These are phyloP conservation scores for Tipula lateralis DNA, from an alignment of 2,888 invertebrate species.

Conservation along the genomic window DNA sequence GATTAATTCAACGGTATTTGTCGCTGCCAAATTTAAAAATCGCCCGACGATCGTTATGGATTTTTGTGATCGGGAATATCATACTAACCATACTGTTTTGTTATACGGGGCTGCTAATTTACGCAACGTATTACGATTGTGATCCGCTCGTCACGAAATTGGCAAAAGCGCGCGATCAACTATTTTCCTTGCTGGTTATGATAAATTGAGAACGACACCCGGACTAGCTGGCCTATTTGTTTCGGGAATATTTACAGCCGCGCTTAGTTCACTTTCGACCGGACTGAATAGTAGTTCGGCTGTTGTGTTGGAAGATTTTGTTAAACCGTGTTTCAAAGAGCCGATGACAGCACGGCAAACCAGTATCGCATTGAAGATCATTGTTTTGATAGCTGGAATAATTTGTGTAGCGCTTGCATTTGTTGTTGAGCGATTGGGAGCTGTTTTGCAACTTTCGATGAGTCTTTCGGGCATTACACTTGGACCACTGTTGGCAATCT, in stretches of 20 bases:
- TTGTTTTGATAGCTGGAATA: constrained; percentile 66
- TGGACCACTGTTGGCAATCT: constrained; percentile 66
- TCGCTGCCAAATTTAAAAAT: constrained; percentile 54
- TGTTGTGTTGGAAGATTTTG: constrained; percentile 72
- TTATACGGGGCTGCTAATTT: not conserved
- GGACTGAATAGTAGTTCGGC: constrained; percentile 77
- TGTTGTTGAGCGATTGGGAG: constrained; percentile 68
- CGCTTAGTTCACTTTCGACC: constrained; percentile 76
- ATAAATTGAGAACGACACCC: constrained; percentile 67
- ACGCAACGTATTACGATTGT: constrained; percentile 69
- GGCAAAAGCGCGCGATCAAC: constrained; percentile 71
- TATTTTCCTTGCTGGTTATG: constrained; percentile 80
- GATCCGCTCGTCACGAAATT: constrained; percentile 74
- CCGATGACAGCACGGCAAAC: constrained; percentile 54
- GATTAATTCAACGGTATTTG: constrained; percentile 79
- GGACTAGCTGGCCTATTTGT: constrained; percentile 84
- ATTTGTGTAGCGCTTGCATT: constrained; percentile 62
- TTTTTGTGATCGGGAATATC: not conserved
- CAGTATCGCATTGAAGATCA: constrained; percentile 50
- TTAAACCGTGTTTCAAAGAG: constrained; percentile 60
- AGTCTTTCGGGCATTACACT: constrained; percentile 61
- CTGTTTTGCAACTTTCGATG: constrained; percentile 59
- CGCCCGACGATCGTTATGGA: not conserved
- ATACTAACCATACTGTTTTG: not conserved
- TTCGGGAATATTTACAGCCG: constrained; percentile 84